These are phyloP conservation scores for Enteromius treurensis DNA, from an alignment of 2,797 vertebrate species.

Conservation along the genomic window DNA sequence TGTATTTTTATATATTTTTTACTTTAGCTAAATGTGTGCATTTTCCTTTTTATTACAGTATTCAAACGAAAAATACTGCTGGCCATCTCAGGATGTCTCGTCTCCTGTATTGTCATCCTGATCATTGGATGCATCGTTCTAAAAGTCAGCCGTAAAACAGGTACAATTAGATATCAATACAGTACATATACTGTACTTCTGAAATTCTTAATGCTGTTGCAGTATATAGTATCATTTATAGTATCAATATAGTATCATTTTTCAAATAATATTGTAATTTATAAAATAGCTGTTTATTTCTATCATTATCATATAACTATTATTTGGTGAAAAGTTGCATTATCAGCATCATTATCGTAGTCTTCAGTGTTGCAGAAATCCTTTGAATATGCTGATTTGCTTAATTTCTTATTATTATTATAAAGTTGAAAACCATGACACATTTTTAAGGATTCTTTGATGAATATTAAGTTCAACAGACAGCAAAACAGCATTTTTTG, in stretches of 20 bases:
- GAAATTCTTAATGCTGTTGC: no score
- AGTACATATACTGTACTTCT: background rate
- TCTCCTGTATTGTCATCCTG: conserved; percentile 67
- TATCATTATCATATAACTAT: no score
- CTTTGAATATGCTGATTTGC: background rate
- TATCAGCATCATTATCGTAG: background rate
- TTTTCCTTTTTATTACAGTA: no score
- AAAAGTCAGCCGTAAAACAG: conserved; percentile 68
- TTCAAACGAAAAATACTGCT: conserved; percentile 79
- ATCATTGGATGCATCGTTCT: conserved; percentile 69
- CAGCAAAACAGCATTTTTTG: background rate
- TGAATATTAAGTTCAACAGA: background rate
- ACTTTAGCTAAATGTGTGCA: no score
- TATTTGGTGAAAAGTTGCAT: no score
- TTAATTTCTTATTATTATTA: no score
- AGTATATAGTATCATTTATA: no score
- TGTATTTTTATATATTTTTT: no score
- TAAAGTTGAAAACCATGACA: background rate
- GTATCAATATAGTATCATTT: no score
- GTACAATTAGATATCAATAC: conserved; percentile 53
- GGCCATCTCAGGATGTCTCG: conserved; percentile 72
- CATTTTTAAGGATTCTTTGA: background rate
- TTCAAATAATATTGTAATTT: no score
- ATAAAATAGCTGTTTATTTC: no score
- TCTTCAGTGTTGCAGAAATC: background rate